Evolutionary conservation across 2,797 vertebrate species (phyloP), one percentile per base, ranked within the genome.

Genomic region (Eleutherodactylus coqui): DNA sequence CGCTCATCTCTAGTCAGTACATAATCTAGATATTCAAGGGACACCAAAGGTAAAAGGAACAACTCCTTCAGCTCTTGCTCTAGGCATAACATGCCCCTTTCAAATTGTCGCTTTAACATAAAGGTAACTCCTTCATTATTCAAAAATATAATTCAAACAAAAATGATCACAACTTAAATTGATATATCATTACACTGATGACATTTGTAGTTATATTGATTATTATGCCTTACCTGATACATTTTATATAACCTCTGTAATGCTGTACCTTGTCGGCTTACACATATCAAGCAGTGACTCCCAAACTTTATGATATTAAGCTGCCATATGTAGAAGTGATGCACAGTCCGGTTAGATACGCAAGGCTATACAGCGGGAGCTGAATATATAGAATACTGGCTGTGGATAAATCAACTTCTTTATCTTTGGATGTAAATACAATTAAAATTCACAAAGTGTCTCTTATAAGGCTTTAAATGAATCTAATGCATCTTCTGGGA

Each of bases 371-470:
- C 95, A 94, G 93, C 96, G 96, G 97, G 96, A 96, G 97, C 95
- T 96, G 97, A 97, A 98, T 97, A 95, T 96, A 96, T 95, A 93
- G 94, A 89, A 90, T 92, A 95, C 96, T 95, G 93, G 96, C 94
- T 38, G n/a, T 93, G 94, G 93, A 93, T 94, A 95, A 94, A 96
- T 95, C 95, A 93, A 94, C 94, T 95, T 95, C 95, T 92, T 92
- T 96, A 58, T 95, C 95, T 95, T 94, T 92, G 93, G 94, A 93
- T 93, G 95, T 92, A 96, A 97, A 97, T 97, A 96, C 96, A 97
- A 98, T 98, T 97, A 97, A 95, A 96, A 96, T 96, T 97, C 96
- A 97, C 95, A 94, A n/a, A 95, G 92, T 94, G 90, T 91, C 88
- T 92, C 95, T 97, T 96, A 97, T 96, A 90, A 93, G 95, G 96